Evolutionary conservation across 2,888 invertebrate species (phyloP), one percentile per base, ranked within the genome.

Genomic region (Rotaria magnacalcarata): DNA sequence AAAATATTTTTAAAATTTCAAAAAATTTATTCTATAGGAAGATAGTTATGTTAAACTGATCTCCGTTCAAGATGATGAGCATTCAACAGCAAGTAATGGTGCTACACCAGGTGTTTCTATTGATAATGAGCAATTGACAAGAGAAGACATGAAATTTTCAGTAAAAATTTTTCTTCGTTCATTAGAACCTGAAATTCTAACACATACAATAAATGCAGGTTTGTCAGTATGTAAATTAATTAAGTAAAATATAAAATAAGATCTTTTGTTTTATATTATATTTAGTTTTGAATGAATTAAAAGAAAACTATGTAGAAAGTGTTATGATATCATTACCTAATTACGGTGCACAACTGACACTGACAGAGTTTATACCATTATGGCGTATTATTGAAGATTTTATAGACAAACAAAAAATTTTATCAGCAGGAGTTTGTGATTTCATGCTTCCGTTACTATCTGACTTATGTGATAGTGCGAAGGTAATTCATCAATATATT

Each of bases 341-440:
- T 24, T 56, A 86, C 3, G 89, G 67, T 87, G 88, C 84, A 87
- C 85, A 89, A 74, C 88, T 89, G 16, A 88, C 88, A 11, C 90
- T 95, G 47, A 93, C 93, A 0, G 93, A 93, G 47, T 93, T 96
- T 85, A 93, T 95, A 90, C 92, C 93, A 21, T 92, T 96, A 85
- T 97, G 96, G 96, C 92, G 91, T 54, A 93, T 93, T 0, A 91
- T 96, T 41, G 96, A 96, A 90, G 93, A 93, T 47, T 94, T 94
- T 88, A 94, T 94, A 0, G 90, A 92, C 24, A 90, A 90, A 89
- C 93, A 93, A 88, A 93, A 93, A 91, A 93, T 95, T 8, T 92
- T 93, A 27, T 94, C 94, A 89, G 92, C 96, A 52, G 97, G 97
- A 56, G 93, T 96, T 60, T 95, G 96, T 4, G 96, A 97, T 91